Conservation (phyloP, 2,888 invertebrate species). For the Conistra vaccinii region DNA sequence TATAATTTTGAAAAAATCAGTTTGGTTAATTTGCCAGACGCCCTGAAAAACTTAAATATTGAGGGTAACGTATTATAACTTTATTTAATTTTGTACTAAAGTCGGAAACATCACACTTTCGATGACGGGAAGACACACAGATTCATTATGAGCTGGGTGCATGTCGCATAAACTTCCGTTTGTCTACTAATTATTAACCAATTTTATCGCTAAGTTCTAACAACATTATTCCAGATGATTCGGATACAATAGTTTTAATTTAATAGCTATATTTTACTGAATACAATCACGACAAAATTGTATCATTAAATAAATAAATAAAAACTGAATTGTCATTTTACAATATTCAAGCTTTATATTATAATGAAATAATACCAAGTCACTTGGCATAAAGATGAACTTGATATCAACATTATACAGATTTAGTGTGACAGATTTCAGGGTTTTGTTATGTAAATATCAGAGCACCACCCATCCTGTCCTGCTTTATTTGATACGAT, state of each 20-base stretch:
- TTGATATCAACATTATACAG: constrained; percentile 37
- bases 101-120: constrained; percentile 60
- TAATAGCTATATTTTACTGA: constrained; percentile 3
- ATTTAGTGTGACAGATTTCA: constrained; percentile 30
- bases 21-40: constrained; percentile 80
- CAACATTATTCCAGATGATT: constrained; percentile 23
- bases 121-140: constrained; percentile 87
- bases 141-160: constrained; percentile 84
- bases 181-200: constrained; percentile 63
- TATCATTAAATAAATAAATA: constrained; percentile 1
- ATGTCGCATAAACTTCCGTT: constrained; percentile 70
- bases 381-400: constrained; percentile 37
- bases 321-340: constrained; percentile 27
- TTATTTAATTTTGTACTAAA: constrained; percentile 68
- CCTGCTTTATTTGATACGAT: constrained; percentile 35
- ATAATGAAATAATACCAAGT: constrained; percentile 44
- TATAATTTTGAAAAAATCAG: constrained; percentile 84
- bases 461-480: constrained; percentile 31
- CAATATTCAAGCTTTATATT: constrained; percentile 26
- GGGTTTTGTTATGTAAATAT: constrained; percentile 55
- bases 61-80: constrained; percentile 85
- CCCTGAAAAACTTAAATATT: constrained; percentile 78
- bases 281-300: not conserved
- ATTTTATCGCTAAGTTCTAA: constrained; percentile 54
- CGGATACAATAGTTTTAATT: constrained; percentile 14